Conservation (phyloP, 1,140 invertebrate species). For the Eueides isabella region DNA sequence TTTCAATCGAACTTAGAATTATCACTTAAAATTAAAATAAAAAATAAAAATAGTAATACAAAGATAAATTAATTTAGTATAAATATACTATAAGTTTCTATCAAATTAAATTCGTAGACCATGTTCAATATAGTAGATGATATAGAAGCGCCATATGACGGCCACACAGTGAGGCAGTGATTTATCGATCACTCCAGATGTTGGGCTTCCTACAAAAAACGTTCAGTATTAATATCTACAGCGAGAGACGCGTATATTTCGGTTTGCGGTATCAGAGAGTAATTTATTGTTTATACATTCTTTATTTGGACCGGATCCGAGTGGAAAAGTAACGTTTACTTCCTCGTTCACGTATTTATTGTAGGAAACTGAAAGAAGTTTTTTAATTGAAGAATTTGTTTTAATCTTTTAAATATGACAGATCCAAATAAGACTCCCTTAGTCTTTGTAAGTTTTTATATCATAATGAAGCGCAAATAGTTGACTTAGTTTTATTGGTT, state of each 20-base stretch:
- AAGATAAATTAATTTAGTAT: too few species aligned
- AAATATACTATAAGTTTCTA: neutral
- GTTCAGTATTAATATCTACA: conserved; percentile 2
- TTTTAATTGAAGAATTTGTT: too few species aligned
- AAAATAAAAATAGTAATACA: neutral
- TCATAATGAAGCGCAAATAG: too few species aligned
- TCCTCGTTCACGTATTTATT: too few species aligned
- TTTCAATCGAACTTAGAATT: too few species aligned
- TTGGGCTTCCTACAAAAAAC: neutral
- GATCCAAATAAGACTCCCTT: too few species aligned
- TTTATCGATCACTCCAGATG: conserved; percentile 1
- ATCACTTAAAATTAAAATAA: too few species aligned
- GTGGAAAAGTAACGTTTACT: too few species aligned
- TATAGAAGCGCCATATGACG: neutral
- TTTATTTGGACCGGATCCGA: neutral
- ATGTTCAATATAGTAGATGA: neutral
- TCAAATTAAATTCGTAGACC: neutral
- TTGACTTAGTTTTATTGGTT: too few species aligned
- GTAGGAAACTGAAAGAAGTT: too few species aligned
- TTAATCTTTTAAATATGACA: too few species aligned
- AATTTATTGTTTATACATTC: neutral
- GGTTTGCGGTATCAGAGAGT: neutral
- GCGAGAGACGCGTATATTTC: neutral
- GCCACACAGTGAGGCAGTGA: conserved; percentile 3
- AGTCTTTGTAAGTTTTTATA: too few species aligned